Conservation (phyloP, 2,888 invertebrate species). For the Cylloceria caligata region DNA sequence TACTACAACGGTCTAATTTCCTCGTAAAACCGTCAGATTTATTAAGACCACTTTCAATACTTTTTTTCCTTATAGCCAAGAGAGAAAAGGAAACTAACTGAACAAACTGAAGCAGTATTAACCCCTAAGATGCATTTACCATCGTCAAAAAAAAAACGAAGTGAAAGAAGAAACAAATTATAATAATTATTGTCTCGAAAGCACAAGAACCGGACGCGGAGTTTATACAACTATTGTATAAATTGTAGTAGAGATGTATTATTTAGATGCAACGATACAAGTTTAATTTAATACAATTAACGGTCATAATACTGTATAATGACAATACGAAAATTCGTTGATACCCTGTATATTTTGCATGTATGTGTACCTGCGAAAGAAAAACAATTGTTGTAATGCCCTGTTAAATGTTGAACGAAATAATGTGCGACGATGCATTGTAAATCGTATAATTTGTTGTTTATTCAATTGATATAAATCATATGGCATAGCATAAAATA, state of each 20-base stretch:
- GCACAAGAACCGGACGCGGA: slow-evolving; percentile 26
- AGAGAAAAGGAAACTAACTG: slow-evolving; percentile 28
- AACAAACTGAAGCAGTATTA: slow-evolving; percentile 58
- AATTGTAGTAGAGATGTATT: slow-evolving; percentile 20
- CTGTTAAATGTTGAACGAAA: neutral
- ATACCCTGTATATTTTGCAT: slow-evolving; percentile 1
- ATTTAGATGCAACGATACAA: slow-evolving; percentile 25
- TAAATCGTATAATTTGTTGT: slow-evolving; percentile 56
- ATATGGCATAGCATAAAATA: slow-evolving; percentile 58
- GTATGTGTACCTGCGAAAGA: slow-evolving; percentile 12
- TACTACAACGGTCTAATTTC: slow-evolving; percentile 13
- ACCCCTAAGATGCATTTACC: slow-evolving; percentile 21
- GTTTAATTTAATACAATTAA: slow-evolving; percentile 54
- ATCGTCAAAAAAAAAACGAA: slow-evolving; percentile 17
- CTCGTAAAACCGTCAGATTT: slow-evolving; percentile 1
- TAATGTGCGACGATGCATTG: slow-evolving; percentile 16
- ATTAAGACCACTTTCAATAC: slow-evolving; percentile 1
- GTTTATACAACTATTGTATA: slow-evolving; percentile 53
- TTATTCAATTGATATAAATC: slow-evolving; percentile 59
- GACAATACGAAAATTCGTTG: slow-evolving; percentile 64
- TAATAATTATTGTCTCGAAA: slow-evolving; percentile 17
- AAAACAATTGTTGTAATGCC: neutral
- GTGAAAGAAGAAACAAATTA: slow-evolving; percentile 9
- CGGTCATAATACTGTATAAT: slow-evolving; percentile 55
- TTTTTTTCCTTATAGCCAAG: slow-evolving; percentile 25